These are phyloP conservation scores for Drosophila kokeensis DNA, from an alignment of 2,888 invertebrate genomes.

Conservation along the genomic window DNA sequence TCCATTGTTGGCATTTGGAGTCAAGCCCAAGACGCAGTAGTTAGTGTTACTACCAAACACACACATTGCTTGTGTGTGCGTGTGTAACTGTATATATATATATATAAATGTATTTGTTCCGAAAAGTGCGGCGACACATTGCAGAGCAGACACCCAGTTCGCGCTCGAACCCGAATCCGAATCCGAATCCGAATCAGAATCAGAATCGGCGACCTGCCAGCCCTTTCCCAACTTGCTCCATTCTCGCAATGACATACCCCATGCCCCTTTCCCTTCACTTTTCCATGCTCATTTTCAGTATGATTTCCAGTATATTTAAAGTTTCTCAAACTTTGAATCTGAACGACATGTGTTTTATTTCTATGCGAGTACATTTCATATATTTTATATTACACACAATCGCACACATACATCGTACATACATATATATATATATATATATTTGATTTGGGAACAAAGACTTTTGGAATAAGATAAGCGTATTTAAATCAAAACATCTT, in stretches of 20 bases:
- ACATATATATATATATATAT: not conserved
- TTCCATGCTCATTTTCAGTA: slow-evolving; percentile 1
- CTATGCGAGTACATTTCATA: not conserved
- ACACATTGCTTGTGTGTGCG: slow-evolving; percentile 2
- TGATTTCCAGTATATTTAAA: slow-evolving; percentile 33
- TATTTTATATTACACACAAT: not conserved
- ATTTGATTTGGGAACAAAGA: not conserved
- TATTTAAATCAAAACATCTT: not conserved
- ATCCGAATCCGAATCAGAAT: not conserved
- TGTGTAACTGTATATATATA: not conserved
- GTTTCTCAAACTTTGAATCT: slow-evolving; percentile 23
- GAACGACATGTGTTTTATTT: slow-evolving; percentile 55
- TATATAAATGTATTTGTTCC: slow-evolving; percentile 43
- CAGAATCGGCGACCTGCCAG: slow-evolving; percentile 1
- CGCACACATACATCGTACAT: not conserved
- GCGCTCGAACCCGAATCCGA: not conserved
- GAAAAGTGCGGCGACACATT: slow-evolving; percentile 63
- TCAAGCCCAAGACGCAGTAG: slow-evolving; percentile 56
- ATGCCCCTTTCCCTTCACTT: not conserved
- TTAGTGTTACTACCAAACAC: slow-evolving; percentile 38
- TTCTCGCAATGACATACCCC: slow-evolving; percentile 5
- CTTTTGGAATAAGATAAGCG: not conserved
- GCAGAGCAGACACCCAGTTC: slow-evolving; percentile 27
- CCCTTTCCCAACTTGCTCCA: slow-evolving; percentile 5
- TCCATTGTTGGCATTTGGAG: slow-evolving; percentile 64